These are phyloP conservation scores for Enoplolaimus lenunculus DNA, from an alignment of 2,888 invertebrate genomes.

Conservation along the genomic window DNA sequence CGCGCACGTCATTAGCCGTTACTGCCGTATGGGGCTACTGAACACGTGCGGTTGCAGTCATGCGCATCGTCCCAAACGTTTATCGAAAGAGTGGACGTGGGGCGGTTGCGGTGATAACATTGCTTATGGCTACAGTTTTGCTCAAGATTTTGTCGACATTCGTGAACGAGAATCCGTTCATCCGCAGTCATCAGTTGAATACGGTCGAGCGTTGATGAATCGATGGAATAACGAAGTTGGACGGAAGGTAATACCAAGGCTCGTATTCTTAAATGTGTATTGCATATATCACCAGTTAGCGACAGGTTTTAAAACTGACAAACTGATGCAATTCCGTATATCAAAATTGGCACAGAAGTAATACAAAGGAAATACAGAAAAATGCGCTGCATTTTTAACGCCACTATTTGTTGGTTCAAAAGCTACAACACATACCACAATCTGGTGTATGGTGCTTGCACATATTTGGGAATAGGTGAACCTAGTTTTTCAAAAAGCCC, in stretches of 20 bases:
- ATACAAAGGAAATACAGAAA: no score
- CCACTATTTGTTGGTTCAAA: no score
- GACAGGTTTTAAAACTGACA: no score
- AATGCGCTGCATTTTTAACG: no score
- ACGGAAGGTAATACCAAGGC: constrained; percentile 77
- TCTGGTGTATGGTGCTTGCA: no score
- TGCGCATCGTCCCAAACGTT: constrained; percentile 62
- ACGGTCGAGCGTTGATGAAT: constrained; percentile 77
- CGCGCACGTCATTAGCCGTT: constrained; percentile 68
- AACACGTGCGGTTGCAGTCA: constrained; percentile 77
- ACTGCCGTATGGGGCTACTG: constrained; percentile 76
- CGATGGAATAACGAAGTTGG: constrained; percentile 96
- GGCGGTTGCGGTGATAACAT: constrained; percentile 94
- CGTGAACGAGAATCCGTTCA: constrained; percentile 61
- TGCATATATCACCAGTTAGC: no score
- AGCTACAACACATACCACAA: no score
- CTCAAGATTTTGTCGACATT: constrained; percentile 82
- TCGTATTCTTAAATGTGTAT: no score
- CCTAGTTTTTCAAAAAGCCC: no score
- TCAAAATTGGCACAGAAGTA: no score
- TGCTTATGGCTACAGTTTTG: constrained; percentile 88
- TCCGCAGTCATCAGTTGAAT: constrained; percentile 62
- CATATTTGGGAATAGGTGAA: no score
- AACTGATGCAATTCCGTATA: no score
- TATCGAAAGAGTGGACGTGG: constrained; percentile 88